phyloP scores from a whole-genome alignment of 1,140 invertebrate genomes.

The Euura saliciscinereae region DNA sequence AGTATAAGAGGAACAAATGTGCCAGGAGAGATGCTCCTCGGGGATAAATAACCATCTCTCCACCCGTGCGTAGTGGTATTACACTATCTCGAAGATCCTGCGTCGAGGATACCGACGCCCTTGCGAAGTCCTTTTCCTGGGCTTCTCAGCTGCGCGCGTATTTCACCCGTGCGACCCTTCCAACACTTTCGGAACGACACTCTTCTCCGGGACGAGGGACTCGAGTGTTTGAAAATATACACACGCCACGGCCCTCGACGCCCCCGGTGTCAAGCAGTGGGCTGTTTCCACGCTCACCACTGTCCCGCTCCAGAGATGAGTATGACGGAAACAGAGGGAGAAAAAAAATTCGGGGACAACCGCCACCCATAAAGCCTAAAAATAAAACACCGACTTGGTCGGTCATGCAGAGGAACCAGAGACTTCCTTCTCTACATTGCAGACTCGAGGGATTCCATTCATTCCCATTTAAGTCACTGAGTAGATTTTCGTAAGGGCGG shows the following conservation, averaged over 20 bases:
- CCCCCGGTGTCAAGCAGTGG: neutral
- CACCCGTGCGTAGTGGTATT: neutral
- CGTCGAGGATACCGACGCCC: neutral
- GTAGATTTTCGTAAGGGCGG: neutral
- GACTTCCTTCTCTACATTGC: neutral
- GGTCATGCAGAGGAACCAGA: neutral
- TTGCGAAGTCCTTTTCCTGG: neutral
- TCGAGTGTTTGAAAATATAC: conserved; percentile 13
- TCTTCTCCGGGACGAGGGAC: neutral
- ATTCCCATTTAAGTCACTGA: no score
- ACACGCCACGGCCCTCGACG: neutral
- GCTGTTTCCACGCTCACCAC: neutral
- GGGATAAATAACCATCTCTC: conserved; percentile 10
- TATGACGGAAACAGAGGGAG: neutral
- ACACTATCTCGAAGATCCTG: conserved; percentile 1
- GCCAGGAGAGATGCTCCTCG: neutral
- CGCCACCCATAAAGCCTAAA: conserved; percentile 5
- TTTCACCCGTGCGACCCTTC: neutral
- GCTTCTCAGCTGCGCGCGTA: conserved; percentile 12
- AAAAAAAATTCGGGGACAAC: neutral
- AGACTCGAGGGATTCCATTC: no score
- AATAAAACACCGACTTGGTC: neutral
- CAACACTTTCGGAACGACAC: conserved; percentile 3
- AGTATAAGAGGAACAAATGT: conserved; percentile 11
- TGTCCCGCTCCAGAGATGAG: neutral